A percentile compares a stretch with the other conserved stretches of the same genome.
These are phyloP conservation scores for Andrena cerasifolii DNA, from an alignment of 1,140 invertebrate species.

Conservation along the genomic window DNA sequence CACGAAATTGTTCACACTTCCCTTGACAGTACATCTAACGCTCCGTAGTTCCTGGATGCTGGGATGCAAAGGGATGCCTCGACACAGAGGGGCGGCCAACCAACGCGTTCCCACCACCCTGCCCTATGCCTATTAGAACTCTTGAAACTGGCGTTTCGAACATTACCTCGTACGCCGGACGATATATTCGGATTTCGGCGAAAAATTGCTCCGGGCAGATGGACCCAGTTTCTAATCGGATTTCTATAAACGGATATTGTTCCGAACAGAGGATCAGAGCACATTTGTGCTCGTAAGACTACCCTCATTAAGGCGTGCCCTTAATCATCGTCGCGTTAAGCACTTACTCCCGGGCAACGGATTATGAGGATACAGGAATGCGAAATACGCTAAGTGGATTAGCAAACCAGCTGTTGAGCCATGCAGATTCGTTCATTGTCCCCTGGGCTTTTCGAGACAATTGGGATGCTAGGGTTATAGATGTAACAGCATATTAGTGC, in stretches of 20 bases:
- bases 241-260: neutral
- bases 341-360: neutral
- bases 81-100: slow-evolving; percentile 8
- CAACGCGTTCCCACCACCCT: slow-evolving; percentile 11
- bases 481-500: no score
- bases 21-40: slow-evolving; percentile 79
- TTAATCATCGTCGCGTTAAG: neutral
- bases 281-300: neutral
- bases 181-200: neutral
- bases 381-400: slow-evolving; percentile 28
- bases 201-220: neutral
- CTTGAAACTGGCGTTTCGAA: slow-evolving; percentile 19
- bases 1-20: slow-evolving; percentile 83
- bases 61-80: slow-evolving; percentile 50
- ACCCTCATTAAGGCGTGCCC: neutral
- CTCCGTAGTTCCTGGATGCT: slow-evolving; percentile 69
- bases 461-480: neutral
- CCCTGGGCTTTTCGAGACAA: no score
- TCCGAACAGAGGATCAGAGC: neutral
- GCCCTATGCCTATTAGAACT: slow-evolving; percentile 23
- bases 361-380: neutral
- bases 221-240: no score
- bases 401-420: neutral
- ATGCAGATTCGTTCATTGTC: neutral
- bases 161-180: neutral